Evolutionary conservation across 2,113 vertebrate genomes (phyloP).

Genomic region (Pica pica): DNA sequence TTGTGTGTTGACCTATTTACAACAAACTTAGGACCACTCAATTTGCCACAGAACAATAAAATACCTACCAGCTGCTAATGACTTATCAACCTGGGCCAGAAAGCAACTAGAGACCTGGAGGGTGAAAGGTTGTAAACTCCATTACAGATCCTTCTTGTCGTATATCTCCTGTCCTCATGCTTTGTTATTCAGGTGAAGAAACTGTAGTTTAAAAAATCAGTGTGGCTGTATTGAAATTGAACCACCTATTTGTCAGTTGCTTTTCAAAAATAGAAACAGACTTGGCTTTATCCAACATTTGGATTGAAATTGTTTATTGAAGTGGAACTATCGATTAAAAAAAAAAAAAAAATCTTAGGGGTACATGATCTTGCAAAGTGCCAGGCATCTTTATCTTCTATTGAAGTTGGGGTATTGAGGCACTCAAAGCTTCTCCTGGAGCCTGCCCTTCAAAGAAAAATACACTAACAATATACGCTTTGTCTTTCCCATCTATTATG

Average conservation of each 20-base stretch:
- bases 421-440: not conserved
- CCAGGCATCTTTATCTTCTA: not conserved
- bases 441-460: constrained; percentile 14
- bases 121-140: not conserved
- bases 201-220: not conserved
- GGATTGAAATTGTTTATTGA: not conserved
- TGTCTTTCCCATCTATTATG: constrained; percentile 43
- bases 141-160: not conserved
- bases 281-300: not conserved
- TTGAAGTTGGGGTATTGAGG: not conserved
- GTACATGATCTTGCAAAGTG: not conserved
- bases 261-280: not conserved
- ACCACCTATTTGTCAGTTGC: not conserved
- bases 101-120: not conserved
- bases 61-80: not conserved
- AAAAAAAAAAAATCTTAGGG: not conserved
- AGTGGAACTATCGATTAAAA: not conserved
- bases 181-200: not conserved
- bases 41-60: not conserved
- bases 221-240: not conserved
- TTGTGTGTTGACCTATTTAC: not conserved
- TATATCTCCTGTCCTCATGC: accelerated
- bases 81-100: not conserved
- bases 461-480: not conserved
- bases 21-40: not conserved